Percentiles rank a stretch among this genome's conserved stretches.
phyloP scores from a whole-genome alignment of 1,140 invertebrate genomes.

The Manduca sexta region DNA sequence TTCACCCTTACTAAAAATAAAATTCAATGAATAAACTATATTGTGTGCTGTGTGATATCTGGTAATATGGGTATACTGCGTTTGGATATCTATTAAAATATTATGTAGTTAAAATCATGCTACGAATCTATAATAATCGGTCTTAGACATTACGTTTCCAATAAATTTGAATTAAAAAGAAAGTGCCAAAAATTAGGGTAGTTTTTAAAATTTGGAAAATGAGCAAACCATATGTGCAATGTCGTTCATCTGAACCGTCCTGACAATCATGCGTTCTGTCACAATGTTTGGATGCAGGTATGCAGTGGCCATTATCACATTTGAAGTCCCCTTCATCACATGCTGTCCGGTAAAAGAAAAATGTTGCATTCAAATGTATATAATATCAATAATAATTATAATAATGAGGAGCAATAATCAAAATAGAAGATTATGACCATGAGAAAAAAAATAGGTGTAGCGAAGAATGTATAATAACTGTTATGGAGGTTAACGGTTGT shows the following conservation, averaged over 20 bases:
- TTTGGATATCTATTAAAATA: no score
- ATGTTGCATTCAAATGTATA: slow-evolving; percentile 12
- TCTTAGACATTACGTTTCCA: no score
- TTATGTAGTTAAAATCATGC: no score
- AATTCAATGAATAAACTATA: no score
- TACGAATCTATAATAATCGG: no score
- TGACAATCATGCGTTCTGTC: slow-evolving; percentile 82
- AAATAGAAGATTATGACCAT: slow-evolving; percentile 4
- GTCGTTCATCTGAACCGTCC: slow-evolving; percentile 86
- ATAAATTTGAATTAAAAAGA: not conserved
- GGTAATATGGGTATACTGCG: no score
- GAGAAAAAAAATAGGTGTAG: not conserved
- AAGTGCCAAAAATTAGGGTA: slow-evolving; percentile 1
- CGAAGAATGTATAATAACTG: slow-evolving; percentile 2
- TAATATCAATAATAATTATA: not conserved
- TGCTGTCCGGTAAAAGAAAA: slow-evolving; percentile 61
- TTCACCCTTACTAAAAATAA: no score
- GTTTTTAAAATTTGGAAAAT: slow-evolving; percentile 25
- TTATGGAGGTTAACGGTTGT: no score
- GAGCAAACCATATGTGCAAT: slow-evolving; percentile 74
- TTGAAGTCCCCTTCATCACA: slow-evolving; percentile 72
- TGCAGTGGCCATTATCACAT: slow-evolving; percentile 80
- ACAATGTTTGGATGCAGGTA: slow-evolving; percentile 81
- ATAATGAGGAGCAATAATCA: slow-evolving; percentile 7
- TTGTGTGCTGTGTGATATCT: no score